These are phyloP conservation scores for Drosophila anomalata DNA, from an alignment of 2,888 invertebrate genomes.

Conservation along the genomic window DNA sequence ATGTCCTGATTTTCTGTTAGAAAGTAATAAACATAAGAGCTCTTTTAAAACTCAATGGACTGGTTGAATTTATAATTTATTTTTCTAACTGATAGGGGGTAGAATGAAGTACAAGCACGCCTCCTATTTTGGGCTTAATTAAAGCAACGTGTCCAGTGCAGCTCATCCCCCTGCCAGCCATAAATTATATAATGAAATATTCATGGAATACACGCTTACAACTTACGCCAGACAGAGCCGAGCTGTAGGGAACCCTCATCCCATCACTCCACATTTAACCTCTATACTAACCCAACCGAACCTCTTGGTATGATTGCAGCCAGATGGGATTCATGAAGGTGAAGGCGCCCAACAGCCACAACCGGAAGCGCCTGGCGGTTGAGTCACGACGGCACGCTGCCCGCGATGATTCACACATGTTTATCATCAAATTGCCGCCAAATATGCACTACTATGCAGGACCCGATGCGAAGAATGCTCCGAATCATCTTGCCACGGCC, in stretches of 20 bases:
- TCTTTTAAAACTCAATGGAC: not conserved
- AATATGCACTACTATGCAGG: conserved; percentile 92
- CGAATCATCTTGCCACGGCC: conserved; percentile 39
- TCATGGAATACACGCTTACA: conserved; percentile 65
- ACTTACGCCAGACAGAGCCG: conserved; percentile 3
- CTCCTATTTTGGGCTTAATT: conserved; percentile 66
- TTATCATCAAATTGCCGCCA: conserved; percentile 93
- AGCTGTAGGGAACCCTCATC: not conserved
- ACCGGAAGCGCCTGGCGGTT: conserved; percentile 91
- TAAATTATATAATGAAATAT: conserved; percentile 71
- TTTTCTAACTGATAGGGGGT: conserved; percentile 5
- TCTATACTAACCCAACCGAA: conserved; percentile 2
- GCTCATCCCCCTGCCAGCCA: conserved; percentile 45
- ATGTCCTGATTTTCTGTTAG: no score
- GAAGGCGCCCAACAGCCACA: conserved; percentile 90
- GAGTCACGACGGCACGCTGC: conserved; percentile 89
- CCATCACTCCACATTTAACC: conserved; percentile 1
- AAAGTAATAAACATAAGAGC: no score
- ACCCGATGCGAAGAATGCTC: conserved; percentile 85
- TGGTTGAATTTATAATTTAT: not conserved
- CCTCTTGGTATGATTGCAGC: conserved; percentile 81
- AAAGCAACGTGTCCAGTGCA: conserved; percentile 60
- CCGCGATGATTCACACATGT: conserved; percentile 93
- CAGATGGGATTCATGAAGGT: conserved; percentile 90
- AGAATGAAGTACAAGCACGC: not conserved